Conservation (phyloP, 1,140 invertebrate genomes). For the Platyscapa corneri region DNA sequence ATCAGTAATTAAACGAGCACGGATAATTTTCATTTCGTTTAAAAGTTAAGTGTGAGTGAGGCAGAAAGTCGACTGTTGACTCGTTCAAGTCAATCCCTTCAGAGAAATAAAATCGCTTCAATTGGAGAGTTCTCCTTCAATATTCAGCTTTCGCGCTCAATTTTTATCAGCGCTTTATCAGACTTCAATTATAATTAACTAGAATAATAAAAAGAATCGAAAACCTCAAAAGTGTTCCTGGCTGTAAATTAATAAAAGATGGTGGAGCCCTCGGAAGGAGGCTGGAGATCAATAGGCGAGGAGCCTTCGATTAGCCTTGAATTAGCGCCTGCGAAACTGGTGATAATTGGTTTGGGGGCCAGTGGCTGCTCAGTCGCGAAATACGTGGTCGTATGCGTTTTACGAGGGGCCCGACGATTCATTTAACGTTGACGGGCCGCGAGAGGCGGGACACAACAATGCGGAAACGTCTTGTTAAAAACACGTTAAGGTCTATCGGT, state of each 20-base stretch:
- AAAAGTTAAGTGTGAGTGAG: not conserved
- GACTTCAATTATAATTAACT: not conserved
- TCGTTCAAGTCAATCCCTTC: not conserved
- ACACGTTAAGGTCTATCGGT: conserved; percentile 7
- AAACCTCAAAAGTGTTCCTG: not conserved
- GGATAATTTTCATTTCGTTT: not conserved
- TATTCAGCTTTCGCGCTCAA: not conserved
- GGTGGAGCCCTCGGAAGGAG: not conserved
- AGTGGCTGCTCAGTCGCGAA: too few species aligned
- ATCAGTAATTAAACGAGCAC: not conserved
- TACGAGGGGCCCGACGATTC: conserved; percentile 4
- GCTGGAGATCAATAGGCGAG: not conserved
- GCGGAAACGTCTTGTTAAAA: conserved; percentile 39
- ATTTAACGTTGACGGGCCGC: not conserved
- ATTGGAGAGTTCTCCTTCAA: not conserved
- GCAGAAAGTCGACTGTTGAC: not conserved
- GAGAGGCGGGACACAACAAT: conserved; percentile 6
- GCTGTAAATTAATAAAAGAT: not conserved
- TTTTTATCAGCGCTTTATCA: not conserved
- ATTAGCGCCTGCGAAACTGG: not conserved
- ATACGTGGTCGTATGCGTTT: too few species aligned
- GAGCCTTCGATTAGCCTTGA: too few species aligned
- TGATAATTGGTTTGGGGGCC: not conserved
- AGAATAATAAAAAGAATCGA: too few species aligned
- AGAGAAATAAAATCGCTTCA: not conserved